These are phyloP conservation scores for Ateles fusciceps DNA, from an alignment of 2,797 vertebrate genomes.

Conservation along the genomic window DNA sequence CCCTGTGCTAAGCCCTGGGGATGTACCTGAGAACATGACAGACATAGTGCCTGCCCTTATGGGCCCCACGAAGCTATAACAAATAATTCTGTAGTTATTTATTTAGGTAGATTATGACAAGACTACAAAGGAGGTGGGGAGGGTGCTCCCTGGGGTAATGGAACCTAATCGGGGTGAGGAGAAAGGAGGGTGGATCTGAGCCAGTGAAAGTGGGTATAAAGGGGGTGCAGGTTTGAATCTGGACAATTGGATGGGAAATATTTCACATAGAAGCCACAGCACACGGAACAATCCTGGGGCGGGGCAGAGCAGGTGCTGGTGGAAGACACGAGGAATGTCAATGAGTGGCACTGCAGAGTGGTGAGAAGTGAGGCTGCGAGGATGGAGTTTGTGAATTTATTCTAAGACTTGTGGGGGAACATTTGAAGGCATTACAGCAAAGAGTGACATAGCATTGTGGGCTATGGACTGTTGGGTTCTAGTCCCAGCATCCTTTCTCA, in stretches of 20 bases:
- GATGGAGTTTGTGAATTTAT: neutral
- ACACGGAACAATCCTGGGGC: neutral
- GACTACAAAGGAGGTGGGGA: neutral
- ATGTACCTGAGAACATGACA: neutral
- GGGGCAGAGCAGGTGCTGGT: neutral
- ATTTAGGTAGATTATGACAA: neutral
- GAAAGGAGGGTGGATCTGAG: neutral
- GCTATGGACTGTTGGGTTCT: neutral
- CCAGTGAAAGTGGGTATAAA: neutral
- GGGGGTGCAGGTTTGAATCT: neutral
- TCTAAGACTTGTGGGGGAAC: neutral
- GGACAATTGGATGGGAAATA: neutral
- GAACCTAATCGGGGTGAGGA: neutral
- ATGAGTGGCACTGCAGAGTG: neutral
- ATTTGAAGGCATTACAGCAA: neutral
- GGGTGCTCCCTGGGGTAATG: neutral
- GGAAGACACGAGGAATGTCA: neutral
- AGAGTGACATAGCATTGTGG: accelerated
- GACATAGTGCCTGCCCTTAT: neutral
- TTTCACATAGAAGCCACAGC: neutral
- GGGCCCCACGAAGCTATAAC: neutral
- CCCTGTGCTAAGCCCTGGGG: neutral
- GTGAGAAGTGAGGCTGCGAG: neutral
- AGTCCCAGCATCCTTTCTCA: neutral
- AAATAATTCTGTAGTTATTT: neutral